phyloP scores from a whole-genome alignment of 1,140 invertebrate genomes.

The Formica selysi region DNA sequence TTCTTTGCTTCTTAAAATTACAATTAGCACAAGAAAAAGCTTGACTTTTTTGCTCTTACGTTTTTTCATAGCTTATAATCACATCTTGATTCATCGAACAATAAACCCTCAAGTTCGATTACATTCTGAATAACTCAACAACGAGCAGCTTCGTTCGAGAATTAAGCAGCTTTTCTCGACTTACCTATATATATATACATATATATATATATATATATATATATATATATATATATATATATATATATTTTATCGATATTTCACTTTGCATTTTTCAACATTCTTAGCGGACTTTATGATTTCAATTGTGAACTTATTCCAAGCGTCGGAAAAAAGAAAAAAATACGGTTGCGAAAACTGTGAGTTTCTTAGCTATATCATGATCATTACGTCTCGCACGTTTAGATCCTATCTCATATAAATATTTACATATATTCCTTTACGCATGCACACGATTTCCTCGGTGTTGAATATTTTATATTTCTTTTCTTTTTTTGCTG shows the following conservation, averaged over 20 bases:
- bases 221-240: not conserved
- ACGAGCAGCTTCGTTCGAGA: not conserved
- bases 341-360: slow-evolving; percentile 1
- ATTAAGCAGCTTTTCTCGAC: not conserved
- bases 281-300: not conserved
- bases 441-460: not conserved
- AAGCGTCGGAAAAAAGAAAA: not conserved
- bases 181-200: not conserved
- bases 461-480: not conserved
- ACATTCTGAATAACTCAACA: slow-evolving; percentile 17
- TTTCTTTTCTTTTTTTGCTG: slow-evolving; percentile 2
- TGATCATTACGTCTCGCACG: slow-evolving; percentile 27
- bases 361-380: slow-evolving; percentile 24
- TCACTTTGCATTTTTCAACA: not conserved
- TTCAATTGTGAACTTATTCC: not conserved
- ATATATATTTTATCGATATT: not conserved
- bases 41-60: slow-evolving; percentile 15
- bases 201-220: not conserved
- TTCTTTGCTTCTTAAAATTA: slow-evolving; percentile 5
- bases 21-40: slow-evolving; percentile 18
- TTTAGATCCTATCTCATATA: slow-evolving; percentile 29
- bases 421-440: slow-evolving; percentile 42
- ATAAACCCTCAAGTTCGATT: not conserved
- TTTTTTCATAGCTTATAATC: not conserved
- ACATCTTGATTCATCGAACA: slow-evolving; percentile 16